These are phyloP conservation scores for Tautogolabrus adspersus DNA, from an alignment of 2,113 vertebrate species.

Conservation along the genomic window DNA sequence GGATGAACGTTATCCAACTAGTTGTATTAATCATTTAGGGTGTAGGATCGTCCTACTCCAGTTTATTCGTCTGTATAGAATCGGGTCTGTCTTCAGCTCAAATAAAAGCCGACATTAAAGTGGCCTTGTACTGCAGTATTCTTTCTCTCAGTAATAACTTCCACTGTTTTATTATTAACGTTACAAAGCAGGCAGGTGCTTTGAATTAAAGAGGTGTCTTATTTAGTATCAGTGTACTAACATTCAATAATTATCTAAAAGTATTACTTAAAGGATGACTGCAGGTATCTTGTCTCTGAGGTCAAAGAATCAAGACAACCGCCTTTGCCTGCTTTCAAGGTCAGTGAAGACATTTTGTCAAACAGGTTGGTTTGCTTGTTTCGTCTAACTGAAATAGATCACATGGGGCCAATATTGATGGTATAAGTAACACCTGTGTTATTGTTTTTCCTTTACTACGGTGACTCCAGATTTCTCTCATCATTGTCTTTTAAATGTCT, in stretches of 20 bases:
- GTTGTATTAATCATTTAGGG: too few species aligned
- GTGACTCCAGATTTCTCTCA: background rate
- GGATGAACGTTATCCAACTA: background rate
- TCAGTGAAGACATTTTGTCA: background rate
- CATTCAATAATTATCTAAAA: too few species aligned
- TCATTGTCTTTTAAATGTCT: background rate
- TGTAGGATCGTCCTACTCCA: background rate
- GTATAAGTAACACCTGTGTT: background rate
- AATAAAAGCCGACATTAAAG: too few species aligned
- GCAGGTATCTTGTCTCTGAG: background rate
- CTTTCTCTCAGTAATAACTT: too few species aligned
- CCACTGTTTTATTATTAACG: too few species aligned
- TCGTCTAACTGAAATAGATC: background rate
- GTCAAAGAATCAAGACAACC: background rate
- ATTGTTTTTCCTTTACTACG: too few species aligned
- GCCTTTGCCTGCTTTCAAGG: background rate
- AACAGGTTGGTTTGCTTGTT: background rate
- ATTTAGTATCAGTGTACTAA: background rate
- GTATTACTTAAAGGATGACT: too few species aligned
- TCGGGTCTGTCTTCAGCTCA: background rate
- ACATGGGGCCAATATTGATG: background rate
- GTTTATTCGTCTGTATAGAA: slow-evolving; percentile 5
- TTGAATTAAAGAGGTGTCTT: too few species aligned
- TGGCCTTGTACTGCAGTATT: too few species aligned
- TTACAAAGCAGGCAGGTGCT: too few species aligned